Evolutionary conservation across 1,140 invertebrate genomes (phyloP), one percentile per base, ranked within the genome.

Genomic region (Helicorthomorpha holstii): DNA sequence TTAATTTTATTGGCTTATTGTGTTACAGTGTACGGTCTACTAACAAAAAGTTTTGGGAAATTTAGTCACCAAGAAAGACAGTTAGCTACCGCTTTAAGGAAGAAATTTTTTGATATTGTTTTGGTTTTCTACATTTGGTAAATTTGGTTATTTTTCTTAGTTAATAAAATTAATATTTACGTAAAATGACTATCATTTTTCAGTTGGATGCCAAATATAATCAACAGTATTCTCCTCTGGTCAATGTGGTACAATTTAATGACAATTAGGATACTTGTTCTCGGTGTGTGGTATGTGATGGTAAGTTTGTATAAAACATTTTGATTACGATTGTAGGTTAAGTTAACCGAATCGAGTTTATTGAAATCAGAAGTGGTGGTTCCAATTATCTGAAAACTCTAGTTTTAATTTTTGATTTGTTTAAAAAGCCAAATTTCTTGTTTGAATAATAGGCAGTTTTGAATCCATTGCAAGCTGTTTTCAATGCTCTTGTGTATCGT

Each of bases 381-480:
- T n/a, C n/a, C n/a, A n/a, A n/a, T n/a, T n/a, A n/a, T n/a, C n/a
- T n/a, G n/a, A n/a, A n/a, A n/a, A n/a, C n/a, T n/a, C n/a, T n/a
- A n/a, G n/a, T n/a, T n/a, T n/a, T n/a, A n/a, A n/a, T n/a, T n/a
- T n/a, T n/a, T n/a, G n/a, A n/a, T n/a, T n/a, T n/a, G n/a, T n/a
- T 38, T 38, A 38, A 38, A 16, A 38, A 38, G 29, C 29, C 4
- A 38, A 4, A 7, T 44, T 22, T 10, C 21, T 14, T 44, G 19
- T n/a, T 44, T 44, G 4, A 10, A 10, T 70, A 73, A 48, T 60
- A 85, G 83, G 84, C 83, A 19, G 70, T 82, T 22, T 71, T 81
- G 50, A 86, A 87, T 69, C 84, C 84, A 19, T 71, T 87, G 51
- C 84, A 87, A 72, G 83, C 83, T 16, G 72, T 86, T 49, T 74